Evolutionary conservation across 2,888 invertebrate species (phyloP).

Genomic region (Mesorhabditis belari): DNA sequence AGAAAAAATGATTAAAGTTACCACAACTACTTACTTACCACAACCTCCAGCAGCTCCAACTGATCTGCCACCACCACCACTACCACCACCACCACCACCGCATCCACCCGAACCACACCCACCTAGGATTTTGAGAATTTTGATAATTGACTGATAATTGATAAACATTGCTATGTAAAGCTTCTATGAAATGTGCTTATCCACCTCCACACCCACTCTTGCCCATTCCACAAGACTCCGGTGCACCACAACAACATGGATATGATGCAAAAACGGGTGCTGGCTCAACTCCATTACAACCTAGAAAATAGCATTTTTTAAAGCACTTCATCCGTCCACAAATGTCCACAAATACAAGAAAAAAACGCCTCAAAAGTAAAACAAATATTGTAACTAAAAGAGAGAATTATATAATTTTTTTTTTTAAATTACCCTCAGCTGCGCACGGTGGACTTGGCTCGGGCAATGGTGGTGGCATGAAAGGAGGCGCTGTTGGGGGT

Average conservation of each 20-base stretch:
- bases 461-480: neutral
- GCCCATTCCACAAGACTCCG: neutral
- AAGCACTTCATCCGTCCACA: neutral
- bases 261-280: neutral
- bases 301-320: neutral
- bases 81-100: neutral
- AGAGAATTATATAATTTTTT: neutral
- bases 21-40: neutral
- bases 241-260: neutral
- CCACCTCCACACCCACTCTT: neutral
- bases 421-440: neutral
- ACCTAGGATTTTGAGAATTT: no score
- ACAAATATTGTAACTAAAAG: no score
- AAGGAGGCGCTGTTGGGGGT: neutral
- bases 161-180: no score
- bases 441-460: neutral
- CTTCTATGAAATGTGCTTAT: no score
- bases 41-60: no score
- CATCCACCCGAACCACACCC: neutral
- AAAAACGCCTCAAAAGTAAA: no score
- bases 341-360: neutral
- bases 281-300: neutral
- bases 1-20: neutral
- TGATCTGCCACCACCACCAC: neutral
- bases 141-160: no score